Evolutionary conservation across 2,888 invertebrate species (phyloP), one percentile per base, ranked within the genome.

Genomic region (Trichopoda pennipes): DNA sequence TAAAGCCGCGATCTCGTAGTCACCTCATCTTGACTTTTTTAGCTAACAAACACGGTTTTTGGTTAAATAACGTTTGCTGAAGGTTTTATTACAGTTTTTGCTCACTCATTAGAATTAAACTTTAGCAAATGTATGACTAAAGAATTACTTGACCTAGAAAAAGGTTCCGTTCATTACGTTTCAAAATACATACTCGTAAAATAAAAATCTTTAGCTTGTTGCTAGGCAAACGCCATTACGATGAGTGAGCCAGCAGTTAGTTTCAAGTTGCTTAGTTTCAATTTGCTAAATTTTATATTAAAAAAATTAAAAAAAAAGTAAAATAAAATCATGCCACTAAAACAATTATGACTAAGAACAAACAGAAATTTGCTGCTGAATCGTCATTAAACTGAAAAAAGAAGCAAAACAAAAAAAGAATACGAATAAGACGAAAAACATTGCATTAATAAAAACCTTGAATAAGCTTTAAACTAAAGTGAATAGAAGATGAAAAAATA

Each of bases 211-310:
- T 19, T 51, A 69, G 38, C 53, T 60, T 51, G 80, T 75, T 80
- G 60, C 80, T 76, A 72, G 64, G 72, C 53, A 38, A 56, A 44
- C 56, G 63, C 76, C 44, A 63, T 73, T 38, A 23, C 58, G 77
- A 81, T 81, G 81, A 81, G 81, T 81, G 77, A 81, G 77, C 69
- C 81, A 47, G 53, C 42, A 76, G 72, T 73, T 61, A 81, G 77
- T 69, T 77, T 28, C 47, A 21, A 76, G 72, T 73, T 61, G 73
- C 51, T 79, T 66, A 70, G 74, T 80, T 61, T 47, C 49, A 17
- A 81, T 61, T 81, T 81, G 72, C 68, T 81, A 53, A 81, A 69
- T 64, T 64, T 42, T 42, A 69, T 56, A 44, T 72, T 7, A 28
- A 28, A 28, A 28, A 53, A 17, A 17, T 14, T 44, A 58, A 70